Evolutionary conservation across 2,888 invertebrate species (phyloP).

Genomic region (Morpho helenor): DNA sequence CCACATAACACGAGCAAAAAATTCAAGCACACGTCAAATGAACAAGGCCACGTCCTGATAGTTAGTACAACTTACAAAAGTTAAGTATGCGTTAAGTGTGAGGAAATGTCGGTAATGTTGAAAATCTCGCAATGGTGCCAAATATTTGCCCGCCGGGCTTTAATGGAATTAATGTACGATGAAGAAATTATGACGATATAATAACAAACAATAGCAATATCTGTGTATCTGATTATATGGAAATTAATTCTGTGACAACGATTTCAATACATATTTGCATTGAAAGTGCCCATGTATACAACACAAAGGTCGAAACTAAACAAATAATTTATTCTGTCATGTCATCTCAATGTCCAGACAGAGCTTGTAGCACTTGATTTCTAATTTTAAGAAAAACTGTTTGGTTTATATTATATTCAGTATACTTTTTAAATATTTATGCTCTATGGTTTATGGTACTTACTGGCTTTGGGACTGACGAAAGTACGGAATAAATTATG

Average conservation of each 20-base stretch:
- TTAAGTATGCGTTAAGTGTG: not conserved
- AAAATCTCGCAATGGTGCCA: conserved; percentile 6
- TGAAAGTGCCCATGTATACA: conserved; percentile 15
- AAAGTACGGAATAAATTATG: too few species aligned
- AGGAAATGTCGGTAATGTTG: not conserved
- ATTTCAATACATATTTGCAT: conserved; percentile 21
- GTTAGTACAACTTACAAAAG: too few species aligned
- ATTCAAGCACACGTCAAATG: too few species aligned
- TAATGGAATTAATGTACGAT: not conserved
- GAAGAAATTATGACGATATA: conserved; percentile 8
- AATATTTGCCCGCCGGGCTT: conserved; percentile 9
- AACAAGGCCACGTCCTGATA: too few species aligned
- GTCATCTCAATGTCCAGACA: not conserved
- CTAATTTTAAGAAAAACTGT: too few species aligned
- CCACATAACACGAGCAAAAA: not conserved
- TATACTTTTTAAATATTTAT: too few species aligned
- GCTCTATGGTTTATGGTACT: too few species aligned
- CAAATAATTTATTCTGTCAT: conserved; percentile 2
- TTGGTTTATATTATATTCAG: too few species aligned
- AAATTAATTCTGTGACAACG: conserved; percentile 14
- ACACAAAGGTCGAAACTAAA: conserved; percentile 3
- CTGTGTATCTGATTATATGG: conserved; percentile 18
- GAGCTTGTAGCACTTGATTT: too few species aligned
- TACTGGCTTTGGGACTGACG: too few species aligned
- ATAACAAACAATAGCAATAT: conserved; percentile 6